Percentiles rank a stretch among this genome's conserved stretches.
Conservation (phyloP, 2,113 vertebrate genomes). For the Rallus limicola region DNA sequence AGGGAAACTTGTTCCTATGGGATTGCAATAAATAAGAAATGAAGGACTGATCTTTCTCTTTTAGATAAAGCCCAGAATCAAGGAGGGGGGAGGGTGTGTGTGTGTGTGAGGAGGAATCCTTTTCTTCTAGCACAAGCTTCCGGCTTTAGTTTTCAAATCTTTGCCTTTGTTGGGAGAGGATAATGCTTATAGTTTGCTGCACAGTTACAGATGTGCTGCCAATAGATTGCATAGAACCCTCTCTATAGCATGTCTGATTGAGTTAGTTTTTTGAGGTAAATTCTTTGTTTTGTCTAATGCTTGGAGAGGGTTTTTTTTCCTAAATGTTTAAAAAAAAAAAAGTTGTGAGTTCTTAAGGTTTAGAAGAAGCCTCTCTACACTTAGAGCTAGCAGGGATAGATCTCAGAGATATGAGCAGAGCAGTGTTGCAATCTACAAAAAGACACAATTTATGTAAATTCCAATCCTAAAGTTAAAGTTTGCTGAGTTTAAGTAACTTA, state of each 20-base stretch:
- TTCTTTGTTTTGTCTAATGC: not conserved
- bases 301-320: not conserved
- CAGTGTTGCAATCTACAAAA: not conserved
- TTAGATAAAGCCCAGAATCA: not conserved
- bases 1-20: not conserved
- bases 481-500: constrained; percentile 4
- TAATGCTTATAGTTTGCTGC: not conserved
- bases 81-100: not conserved
- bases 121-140: constrained; percentile 19
- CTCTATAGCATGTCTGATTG: not conserved
- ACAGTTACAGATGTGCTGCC: not conserved
- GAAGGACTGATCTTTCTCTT: not conserved
- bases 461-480: constrained; percentile 21
- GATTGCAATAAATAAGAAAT: not conserved
- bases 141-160: constrained; percentile 1
- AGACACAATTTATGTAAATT: not conserved
- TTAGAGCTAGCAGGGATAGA: not conserved
- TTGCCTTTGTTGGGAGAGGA: not conserved
- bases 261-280: not conserved
- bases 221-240: not conserved
- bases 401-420: not conserved
- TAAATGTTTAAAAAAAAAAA: not conserved
- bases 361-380: not conserved
- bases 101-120: not conserved
- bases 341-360: not conserved